A percentile compares a stretch with the other conserved stretches of the same genome.
These are phyloP conservation scores for Coreoperca whiteheadi DNA, from an alignment of 2,113 vertebrate genomes.

Conservation along the genomic window DNA sequence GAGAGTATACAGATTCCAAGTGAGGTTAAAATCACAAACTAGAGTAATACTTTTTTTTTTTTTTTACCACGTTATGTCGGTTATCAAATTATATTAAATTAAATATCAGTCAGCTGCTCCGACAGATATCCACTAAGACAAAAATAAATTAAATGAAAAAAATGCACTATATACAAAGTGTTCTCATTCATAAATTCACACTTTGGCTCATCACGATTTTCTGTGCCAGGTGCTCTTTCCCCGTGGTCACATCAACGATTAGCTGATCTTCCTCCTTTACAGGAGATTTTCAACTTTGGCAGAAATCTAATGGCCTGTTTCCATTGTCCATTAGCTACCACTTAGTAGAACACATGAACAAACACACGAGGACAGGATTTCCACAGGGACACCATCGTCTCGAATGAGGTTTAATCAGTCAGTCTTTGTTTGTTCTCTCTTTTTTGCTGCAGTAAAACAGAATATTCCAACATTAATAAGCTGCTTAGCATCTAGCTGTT, in stretches of 20 bases:
- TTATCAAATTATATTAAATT: background rate
- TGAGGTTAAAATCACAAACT: constrained; percentile 4
- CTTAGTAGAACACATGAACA: background rate
- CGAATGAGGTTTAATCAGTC: constrained; percentile 7
- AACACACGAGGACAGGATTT: background rate
- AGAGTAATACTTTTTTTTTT: too few relatives aligned
- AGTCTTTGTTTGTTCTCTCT: background rate
- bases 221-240: too few relatives aligned
- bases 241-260: background rate
- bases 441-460: background rate
- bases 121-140: background rate
- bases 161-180: background rate
- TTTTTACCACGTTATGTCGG: background rate
- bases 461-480: constrained; percentile 1
- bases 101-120: background rate
- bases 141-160: background rate
- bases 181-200: background rate
- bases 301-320: background rate
- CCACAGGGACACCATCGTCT: background rate
- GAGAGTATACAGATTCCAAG: background rate
- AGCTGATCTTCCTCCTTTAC: background rate
- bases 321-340: background rate
- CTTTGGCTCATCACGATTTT: too few relatives aligned
- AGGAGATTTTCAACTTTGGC: background rate
- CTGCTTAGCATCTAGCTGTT: constrained; percentile 14